Base-by-base conservation (phyloP, 2,113 vertebrate genomes). In the Nicator chloris region DNA sequence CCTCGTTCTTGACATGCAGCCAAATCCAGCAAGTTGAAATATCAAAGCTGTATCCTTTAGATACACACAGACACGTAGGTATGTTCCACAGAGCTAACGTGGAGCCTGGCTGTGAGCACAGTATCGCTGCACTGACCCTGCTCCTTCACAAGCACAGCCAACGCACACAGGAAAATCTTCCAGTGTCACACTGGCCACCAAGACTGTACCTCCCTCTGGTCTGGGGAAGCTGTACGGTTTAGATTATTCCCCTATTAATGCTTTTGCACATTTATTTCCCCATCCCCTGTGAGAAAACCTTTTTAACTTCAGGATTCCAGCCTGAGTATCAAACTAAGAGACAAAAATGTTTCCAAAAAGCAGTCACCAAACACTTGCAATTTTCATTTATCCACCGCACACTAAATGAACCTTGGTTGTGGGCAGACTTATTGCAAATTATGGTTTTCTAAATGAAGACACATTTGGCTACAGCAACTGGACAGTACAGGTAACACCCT, bases 1-100 rank as follows among this genome's bases (percentile, higher is more conserved):
- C 37, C 37, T 72, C 0, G 0, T 37, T 64, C 64, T 23, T 66
- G 72, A 83, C 82, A 44, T 0, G 3, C 8, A 11, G 83, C 33
- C 86, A 75, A 76, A 81, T 7, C 17, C 7, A 77, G 16, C 13
- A 57, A 63, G 44, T 15, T 83, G 45, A 86, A 82, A 82, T 18
- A 71, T 50, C 61, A 14, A 71, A 70, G 53, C 44, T 40, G 14
- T 14, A 54, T 84, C 65, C 49, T 89, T 86, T 35, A 82, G 59
- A 75, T 31, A 76, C 53, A n/a, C 54, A 47, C 35, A 28, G n/a
- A 19, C 7, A 70, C 0, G 0, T 2, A 56, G 6, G 3, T 31
- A 31, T 0, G 1, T 49, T 51, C 23, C 35, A 44, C 16, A 60
- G 50, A 82, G 68, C 42, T 47, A 57, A 33, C 0, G 0, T 10